Evolutionary conservation across 2,888 invertebrate species (phyloP).

Genomic region (Yponomeuta evonymella): DNA sequence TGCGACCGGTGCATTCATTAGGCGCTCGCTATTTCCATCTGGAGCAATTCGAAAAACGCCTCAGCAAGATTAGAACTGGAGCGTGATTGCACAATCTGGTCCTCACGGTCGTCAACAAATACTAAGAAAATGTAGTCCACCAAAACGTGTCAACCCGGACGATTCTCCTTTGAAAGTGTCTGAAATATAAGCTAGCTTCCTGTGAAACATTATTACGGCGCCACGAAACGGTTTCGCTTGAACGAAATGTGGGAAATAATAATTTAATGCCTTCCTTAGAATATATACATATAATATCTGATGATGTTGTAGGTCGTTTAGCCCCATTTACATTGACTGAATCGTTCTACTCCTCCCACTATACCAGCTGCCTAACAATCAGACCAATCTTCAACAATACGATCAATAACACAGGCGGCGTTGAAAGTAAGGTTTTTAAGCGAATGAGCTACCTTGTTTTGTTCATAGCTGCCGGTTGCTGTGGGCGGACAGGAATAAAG

Average conservation of each 20-base stretch:
- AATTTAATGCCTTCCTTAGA: neutral
- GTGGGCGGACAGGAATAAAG: neutral
- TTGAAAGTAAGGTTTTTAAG: neutral
- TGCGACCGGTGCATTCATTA: constrained; percentile 50
- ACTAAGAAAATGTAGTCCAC: neutral
- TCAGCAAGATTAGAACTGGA: constrained; percentile 35
- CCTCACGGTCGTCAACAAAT: neutral
- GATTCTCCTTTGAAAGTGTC: constrained; percentile 5
- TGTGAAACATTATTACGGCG: constrained; percentile 9
- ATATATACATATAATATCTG: too few species aligned
- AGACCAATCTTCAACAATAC: too few species aligned
- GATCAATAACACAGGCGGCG: too few species aligned
- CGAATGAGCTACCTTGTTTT: too few species aligned
- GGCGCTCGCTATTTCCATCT: constrained; percentile 18
- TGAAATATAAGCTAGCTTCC: constrained; percentile 25
- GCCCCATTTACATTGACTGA: too few species aligned
- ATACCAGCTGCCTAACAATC: too few species aligned
- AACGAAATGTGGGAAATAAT: neutral
- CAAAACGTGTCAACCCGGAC: constrained; percentile 10
- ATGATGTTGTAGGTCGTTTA: too few species aligned
- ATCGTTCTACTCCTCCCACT: too few species aligned
- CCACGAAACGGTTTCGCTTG: neutral
- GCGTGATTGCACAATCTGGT: constrained; percentile 35
- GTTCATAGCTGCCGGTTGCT: too few species aligned
- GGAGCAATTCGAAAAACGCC: constrained; percentile 35